Percentiles rank a stretch among this genome's conserved stretches.
Conservation (phyloP, 2,797 vertebrate genomes). For the Eptatretus atami region DNA sequence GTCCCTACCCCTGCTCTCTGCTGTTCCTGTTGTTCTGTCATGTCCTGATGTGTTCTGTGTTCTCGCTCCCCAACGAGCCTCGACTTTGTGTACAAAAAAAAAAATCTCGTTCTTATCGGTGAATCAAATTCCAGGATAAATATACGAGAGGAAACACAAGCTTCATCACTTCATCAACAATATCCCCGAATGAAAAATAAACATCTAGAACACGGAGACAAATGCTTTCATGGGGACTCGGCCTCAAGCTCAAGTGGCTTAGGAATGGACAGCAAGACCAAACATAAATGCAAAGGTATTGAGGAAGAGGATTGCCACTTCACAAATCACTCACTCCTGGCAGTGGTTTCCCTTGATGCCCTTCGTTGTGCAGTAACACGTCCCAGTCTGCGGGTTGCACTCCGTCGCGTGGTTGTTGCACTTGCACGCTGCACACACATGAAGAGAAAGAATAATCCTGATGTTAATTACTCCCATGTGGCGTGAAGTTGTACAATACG, state of each 20-base stretch:
- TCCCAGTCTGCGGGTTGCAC: conserved; percentile 65
- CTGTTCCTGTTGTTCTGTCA: too few relatives aligned
- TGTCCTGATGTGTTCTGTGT: too few relatives aligned
- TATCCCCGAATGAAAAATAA: background rate
- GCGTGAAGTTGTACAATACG: too few relatives aligned
- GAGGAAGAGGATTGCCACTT: background rate
- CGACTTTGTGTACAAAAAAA: too few relatives aligned
- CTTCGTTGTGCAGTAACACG: conserved; percentile 92
- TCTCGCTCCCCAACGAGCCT: too few relatives aligned
- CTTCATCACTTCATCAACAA: background rate
- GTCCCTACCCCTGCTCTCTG: too few relatives aligned
- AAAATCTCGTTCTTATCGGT: too few relatives aligned
- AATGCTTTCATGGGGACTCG: too few relatives aligned
- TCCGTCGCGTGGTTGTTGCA: conserved; percentile 76
- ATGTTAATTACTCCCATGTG: too few relatives aligned
- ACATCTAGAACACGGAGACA: background rate
- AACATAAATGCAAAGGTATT: background rate
- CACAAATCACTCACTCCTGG: conserved; percentile 44
- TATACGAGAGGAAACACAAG: background rate
- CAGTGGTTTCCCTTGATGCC: conserved; percentile 91
- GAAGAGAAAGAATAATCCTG: background rate
- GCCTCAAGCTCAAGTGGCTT: background rate
- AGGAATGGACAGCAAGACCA: background rate
- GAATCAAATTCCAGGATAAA: too few relatives aligned
- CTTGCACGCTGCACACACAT: conserved; percentile 35